Evolutionary conservation across 2,888 invertebrate species (phyloP).

Genomic region (Drosophila quasianomalipes): DNA sequence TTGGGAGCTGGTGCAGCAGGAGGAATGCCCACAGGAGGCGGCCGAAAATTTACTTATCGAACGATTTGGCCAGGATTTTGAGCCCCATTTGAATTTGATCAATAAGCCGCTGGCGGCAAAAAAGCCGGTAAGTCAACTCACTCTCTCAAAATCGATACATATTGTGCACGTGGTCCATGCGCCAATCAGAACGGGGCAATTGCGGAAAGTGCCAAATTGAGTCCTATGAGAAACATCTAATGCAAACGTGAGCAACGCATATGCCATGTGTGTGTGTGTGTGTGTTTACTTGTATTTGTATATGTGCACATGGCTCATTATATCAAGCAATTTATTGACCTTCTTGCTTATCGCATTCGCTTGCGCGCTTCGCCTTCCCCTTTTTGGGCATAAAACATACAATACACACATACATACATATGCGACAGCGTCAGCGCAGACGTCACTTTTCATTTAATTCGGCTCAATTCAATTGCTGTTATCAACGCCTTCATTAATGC

Average conservation of each 20-base stretch:
- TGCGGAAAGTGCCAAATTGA: constrained; percentile 9
- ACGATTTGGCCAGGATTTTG: constrained; percentile 85
- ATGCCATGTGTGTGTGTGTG: neutral
- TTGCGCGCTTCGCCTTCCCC: constrained; percentile 51
- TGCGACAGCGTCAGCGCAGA: constrained; percentile 28
- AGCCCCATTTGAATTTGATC: constrained; percentile 85
- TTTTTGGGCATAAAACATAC: constrained; percentile 30
- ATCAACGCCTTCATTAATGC: constrained; percentile 34
- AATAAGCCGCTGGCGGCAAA: constrained; percentile 86
- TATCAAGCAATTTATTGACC: constrained; percentile 75
- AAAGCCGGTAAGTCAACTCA: constrained; percentile 82
- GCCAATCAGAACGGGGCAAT: constrained; percentile 38
- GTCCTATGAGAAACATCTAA: constrained; percentile 16
- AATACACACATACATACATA: neutral
- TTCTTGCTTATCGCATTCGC: constrained; percentile 72
- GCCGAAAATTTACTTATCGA: constrained; percentile 84
- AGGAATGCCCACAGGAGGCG: constrained; percentile 85
- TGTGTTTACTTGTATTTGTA: constrained; percentile 25
- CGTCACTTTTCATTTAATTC: constrained; percentile 47
- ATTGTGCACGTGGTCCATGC: constrained; percentile 47
- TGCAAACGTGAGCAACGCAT: constrained; percentile 15
- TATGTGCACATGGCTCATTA: constrained; percentile 54
- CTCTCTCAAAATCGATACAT: neutral
- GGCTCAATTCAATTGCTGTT: constrained; percentile 37
- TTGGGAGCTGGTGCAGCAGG: constrained; percentile 84